phyloP scores from a whole-genome alignment of 2,888 invertebrate species.

The Harmothoe impar region DNA sequence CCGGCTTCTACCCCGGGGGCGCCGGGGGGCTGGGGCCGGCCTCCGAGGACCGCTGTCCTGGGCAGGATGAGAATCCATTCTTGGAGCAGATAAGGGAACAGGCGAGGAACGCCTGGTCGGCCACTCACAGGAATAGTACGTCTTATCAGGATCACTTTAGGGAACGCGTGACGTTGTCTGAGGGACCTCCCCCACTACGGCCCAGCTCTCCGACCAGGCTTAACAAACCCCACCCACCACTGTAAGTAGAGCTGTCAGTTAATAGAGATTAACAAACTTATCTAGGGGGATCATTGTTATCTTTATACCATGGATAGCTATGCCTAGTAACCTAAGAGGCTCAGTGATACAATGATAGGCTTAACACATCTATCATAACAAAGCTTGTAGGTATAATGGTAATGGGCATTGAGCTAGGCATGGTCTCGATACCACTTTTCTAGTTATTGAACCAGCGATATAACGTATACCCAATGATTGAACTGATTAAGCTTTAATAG shows the following conservation, averaged over 20 bases:
- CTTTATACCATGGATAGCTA: too few relatives aligned
- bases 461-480: too few relatives aligned
- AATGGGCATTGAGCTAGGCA: too few relatives aligned
- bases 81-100: constrained; percentile 74
- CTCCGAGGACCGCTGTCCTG: neutral
- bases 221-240: constrained; percentile 80
- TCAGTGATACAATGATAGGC: too few relatives aligned
- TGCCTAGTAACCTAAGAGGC: too few relatives aligned
- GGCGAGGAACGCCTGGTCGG: constrained; percentile 75
- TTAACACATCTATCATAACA: too few relatives aligned
- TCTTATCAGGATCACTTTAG: constrained; percentile 76
- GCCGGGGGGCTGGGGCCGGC: neutral
- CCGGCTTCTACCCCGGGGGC: neutral
- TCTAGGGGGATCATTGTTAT: too few relatives aligned
- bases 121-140: constrained; percentile 71
- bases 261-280: too few relatives aligned
- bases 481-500: too few relatives aligned
- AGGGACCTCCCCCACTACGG: constrained; percentile 69
- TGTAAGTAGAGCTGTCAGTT: constrained; percentile 72
- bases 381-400: too few relatives aligned
- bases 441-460: too few relatives aligned
- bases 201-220: constrained; percentile 76
- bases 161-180: constrained; percentile 71
- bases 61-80: constrained; percentile 66
- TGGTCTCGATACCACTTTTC: too few relatives aligned